A percentile compares a stretch with the other conserved stretches of the same genome.
These are phyloP conservation scores for Brassicogethes aeneus DNA, from an alignment of 2,888 invertebrate genomes.

Conservation along the genomic window DNA sequence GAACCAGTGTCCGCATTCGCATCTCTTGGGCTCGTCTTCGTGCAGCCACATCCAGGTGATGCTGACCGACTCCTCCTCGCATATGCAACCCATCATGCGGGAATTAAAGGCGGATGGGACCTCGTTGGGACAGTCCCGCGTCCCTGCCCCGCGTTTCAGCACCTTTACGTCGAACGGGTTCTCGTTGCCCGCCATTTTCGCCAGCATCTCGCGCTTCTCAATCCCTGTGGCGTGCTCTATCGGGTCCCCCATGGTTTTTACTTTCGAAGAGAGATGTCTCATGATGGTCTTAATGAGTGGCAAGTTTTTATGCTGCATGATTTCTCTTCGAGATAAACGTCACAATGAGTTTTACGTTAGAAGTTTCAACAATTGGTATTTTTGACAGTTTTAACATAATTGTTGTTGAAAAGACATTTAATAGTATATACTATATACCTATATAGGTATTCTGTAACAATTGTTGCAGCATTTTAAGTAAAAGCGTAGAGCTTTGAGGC, in stretches of 20 bases:
- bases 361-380: too few species aligned
- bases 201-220: slow-evolving; percentile 83
- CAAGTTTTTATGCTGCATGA: too few species aligned
- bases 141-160: slow-evolving; percentile 67
- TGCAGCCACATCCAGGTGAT: slow-evolving; percentile 96
- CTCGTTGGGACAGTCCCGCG: slow-evolving; percentile 76
- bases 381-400: too few species aligned
- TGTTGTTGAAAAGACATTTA: too few species aligned
- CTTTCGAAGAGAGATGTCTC: too few species aligned
- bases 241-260: slow-evolving; percentile 79
- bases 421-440: too few species aligned
- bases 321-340: too few species aligned
- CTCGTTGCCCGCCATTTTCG: slow-evolving; percentile 78
- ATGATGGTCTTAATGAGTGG: too few species aligned
- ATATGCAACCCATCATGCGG: slow-evolving; percentile 90
- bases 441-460: too few species aligned
- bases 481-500: too few species aligned
- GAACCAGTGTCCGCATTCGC: slow-evolving; percentile 96
- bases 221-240: slow-evolving; percentile 89
- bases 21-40: slow-evolving; percentile 80
- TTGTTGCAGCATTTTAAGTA: too few species aligned
- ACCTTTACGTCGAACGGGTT: slow-evolving; percentile 81
- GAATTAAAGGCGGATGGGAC: slow-evolving; percentile 87
- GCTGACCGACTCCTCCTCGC: slow-evolving; percentile 85
- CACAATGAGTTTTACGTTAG: too few species aligned